Percentiles rank a stretch among this genome's conserved stretches.
phyloP scores from a whole-genome alignment of 2,797 vertebrate genomes.

The Eurystomus glaucurus region DNA sequence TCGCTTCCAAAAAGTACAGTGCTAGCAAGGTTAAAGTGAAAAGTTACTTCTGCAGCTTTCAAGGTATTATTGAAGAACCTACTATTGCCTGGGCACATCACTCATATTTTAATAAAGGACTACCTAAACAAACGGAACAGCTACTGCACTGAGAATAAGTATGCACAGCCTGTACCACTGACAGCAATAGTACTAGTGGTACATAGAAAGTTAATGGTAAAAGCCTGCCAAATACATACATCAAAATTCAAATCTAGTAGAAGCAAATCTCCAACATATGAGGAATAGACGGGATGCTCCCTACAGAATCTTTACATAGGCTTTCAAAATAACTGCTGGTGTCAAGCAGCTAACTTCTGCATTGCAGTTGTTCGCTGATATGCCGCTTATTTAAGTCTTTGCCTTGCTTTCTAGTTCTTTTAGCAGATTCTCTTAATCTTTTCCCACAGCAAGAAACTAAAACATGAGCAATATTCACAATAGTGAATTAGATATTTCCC shows the following conservation, averaged over 20 bases:
- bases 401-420: not conserved
- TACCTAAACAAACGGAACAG: not conserved
- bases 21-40: not conserved
- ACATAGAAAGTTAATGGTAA: not conserved
- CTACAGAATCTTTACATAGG: not conserved
- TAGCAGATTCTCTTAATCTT: not conserved
- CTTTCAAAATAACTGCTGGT: not conserved
- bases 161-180: not conserved
- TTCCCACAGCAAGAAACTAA: not conserved
- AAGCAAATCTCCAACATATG: not conserved
- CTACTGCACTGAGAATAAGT: not conserved
- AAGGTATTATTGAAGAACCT: not conserved
- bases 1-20: not conserved
- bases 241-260: not conserved
- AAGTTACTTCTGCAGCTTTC: not conserved
- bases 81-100: not conserved
- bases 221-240: not conserved
- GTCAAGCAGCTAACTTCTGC: not conserved
- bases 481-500: not conserved
- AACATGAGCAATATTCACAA: not conserved
- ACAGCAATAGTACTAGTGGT: not conserved
- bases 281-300: not conserved
- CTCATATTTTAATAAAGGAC: not conserved
- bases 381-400: not conserved
- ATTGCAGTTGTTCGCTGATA: not conserved